Conservation (phyloP, 2,113 vertebrate genomes). For the Lamprologus speciosus region DNA sequence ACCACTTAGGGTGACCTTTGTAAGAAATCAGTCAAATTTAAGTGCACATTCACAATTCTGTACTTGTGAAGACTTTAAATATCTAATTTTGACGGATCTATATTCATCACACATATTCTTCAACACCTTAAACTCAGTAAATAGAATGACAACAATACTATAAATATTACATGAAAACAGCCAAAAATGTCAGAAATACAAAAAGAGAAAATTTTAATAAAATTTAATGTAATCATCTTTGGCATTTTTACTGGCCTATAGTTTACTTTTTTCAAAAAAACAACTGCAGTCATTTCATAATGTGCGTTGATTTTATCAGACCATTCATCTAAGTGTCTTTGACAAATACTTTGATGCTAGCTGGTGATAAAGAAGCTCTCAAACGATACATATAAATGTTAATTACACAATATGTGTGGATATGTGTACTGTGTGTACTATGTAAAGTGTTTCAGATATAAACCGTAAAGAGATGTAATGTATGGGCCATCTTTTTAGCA, state of each 20-base stretch:
- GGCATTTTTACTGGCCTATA: neutral
- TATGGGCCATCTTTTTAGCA: neutral
- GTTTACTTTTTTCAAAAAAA: neutral
- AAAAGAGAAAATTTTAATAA: neutral
- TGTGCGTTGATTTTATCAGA: neutral
- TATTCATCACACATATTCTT: neutral
- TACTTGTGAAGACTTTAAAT: neutral
- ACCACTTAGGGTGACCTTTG: neutral
- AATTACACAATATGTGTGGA: neutral
- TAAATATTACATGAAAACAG: neutral
- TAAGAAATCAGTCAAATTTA: neutral
- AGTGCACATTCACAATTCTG: rapidly evolving
- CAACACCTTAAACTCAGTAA: neutral
- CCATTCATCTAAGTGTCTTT: neutral
- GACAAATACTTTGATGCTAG: neutral
- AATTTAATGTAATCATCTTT: neutral
- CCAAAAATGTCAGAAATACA: neutral
- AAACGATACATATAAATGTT: neutral
- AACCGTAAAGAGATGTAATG: neutral
- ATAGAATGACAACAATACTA: neutral
- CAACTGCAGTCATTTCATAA: neutral
- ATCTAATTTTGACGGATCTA: rapidly evolving
- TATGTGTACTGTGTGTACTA: neutral
- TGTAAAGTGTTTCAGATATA: neutral
- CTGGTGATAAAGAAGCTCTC: neutral